phyloP scores from a whole-genome alignment of 1,140 invertebrate genomes.

The Diachasma alloeum region DNA sequence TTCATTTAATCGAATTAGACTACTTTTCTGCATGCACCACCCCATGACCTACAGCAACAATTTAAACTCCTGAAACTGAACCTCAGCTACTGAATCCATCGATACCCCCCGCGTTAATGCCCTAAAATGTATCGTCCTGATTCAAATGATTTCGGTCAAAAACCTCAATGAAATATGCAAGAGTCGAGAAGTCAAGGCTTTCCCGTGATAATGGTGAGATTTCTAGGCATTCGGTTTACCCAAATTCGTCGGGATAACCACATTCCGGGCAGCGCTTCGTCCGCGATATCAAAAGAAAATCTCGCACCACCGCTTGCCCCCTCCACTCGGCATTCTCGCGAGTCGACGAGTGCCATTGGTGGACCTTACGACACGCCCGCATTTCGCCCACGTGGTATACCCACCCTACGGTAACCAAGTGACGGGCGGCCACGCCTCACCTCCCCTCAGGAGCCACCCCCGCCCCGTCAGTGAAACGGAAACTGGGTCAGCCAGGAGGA shows the following conservation, averaged over 20 bases:
- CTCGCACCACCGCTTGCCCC: neutral
- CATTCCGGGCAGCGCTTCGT: slow-evolving; percentile 1
- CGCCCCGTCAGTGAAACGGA: slow-evolving; percentile 33
- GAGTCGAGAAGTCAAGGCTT: slow-evolving; percentile 5
- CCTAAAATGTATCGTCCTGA: too few species aligned
- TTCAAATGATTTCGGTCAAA: neutral
- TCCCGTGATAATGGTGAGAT: slow-evolving; percentile 20
- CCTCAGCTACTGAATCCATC: too few species aligned
- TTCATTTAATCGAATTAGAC: too few species aligned
- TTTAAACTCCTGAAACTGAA: too few species aligned
- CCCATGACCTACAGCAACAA: too few species aligned
- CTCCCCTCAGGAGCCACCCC: slow-evolving; percentile 46
- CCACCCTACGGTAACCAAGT: slow-evolving; percentile 8
- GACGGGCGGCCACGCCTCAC: slow-evolving; percentile 42
- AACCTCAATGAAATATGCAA: slow-evolving; percentile 6
- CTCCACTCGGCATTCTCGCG: neutral
- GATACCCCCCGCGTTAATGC: too few species aligned
- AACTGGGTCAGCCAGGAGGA: slow-evolving; percentile 59
- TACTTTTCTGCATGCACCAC: too few species aligned
- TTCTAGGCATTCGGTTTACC: slow-evolving; percentile 23
- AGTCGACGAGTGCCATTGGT: slow-evolving; percentile 21
- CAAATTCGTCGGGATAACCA: slow-evolving; percentile 19
- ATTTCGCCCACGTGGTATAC: slow-evolving; percentile 24
- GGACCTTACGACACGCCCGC: slow-evolving; percentile 42
- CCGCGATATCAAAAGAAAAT: slow-evolving; percentile 18